Base-by-base conservation (phyloP, 2,888 invertebrate genomes). In the Slavum lentiscoides region DNA sequence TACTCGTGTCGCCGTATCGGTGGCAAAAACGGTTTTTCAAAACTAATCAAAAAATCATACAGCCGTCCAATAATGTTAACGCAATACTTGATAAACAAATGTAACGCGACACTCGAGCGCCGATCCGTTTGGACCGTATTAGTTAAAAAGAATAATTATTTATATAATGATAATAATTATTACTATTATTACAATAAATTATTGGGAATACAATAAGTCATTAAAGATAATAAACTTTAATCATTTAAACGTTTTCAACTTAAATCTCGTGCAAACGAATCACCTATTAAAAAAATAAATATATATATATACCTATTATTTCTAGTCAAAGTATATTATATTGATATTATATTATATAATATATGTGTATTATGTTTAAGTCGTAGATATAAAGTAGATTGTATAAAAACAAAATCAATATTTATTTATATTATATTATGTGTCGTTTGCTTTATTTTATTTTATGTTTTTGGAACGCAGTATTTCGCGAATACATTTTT, bases 291-390 rank as follows among this genome's bases (percentile, higher is more conserved):
- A 37, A 70, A 30, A 53, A 66, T 2, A 30, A 4, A 30, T 2
- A 30, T 30, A 30, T 2, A 30, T 30, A 30, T 30, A 75, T 55
- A 67, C 70, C 70, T 70, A 73, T 73, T 73, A 73, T 67, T 58
- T 75, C 75, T 75, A 75, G 75, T 75, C 75, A 75, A 75, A 76
- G 13, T 49, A 49, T 61, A 59, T 69, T 7, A 67, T 59, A 76
- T 58, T 59, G 15, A 61, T 77, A 59, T 76, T 75, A 76, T 69
- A 68, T 76, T 75, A 77, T 61, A 68, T 77, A 30, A 62, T 17
- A 62, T 37, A 70, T 70, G 62, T 70, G 43, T 72, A 80, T 64
- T 80, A 80, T 64, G 53, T 77, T 77, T 72, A 80, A 64, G 80
- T 64, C 43, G 62, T 80, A 80, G 62, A 43, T 64, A 43, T 64